Conservation (phyloP, 2,888 invertebrate genomes). For the Ellobium chinense region DNA sequence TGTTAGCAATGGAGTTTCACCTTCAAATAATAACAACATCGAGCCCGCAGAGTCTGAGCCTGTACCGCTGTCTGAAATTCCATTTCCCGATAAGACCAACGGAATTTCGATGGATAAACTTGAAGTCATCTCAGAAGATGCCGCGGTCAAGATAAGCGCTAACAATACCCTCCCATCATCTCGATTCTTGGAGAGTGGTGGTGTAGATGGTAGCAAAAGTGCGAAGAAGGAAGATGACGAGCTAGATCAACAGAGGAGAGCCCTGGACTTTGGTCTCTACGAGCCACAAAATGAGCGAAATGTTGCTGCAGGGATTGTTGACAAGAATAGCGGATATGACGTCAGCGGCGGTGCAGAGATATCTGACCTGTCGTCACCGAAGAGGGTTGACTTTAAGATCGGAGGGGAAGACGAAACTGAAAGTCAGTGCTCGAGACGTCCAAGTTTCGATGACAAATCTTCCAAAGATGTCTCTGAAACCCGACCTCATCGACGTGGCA, state of each 20-base stretch:
- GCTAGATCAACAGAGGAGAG: neutral
- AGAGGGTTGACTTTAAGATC: neutral
- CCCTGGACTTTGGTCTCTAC: constrained; percentile 5
- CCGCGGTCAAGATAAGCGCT: neutral
- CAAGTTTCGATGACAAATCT: neutral
- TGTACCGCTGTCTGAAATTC: too few species aligned
- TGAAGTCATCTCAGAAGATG: neutral
- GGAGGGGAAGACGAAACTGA: neutral
- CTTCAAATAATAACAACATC: too few species aligned
- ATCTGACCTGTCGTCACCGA: neutral
- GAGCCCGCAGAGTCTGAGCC: too few species aligned
- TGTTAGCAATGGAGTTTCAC: neutral
- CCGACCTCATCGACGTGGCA: neutral
- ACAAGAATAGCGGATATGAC: neutral
- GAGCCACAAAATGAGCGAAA: neutral
- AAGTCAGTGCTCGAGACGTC: neutral
- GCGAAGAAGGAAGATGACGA: neutral
- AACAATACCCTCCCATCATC: neutral
- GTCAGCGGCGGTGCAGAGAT: neutral
- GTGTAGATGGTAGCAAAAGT: too few species aligned
- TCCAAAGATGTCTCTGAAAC: neutral
- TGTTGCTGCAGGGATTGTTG: neutral
- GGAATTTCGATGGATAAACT: neutral
- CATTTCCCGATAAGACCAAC: too few species aligned
- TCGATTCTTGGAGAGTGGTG: neutral